Evolutionary conservation across 2,113 vertebrate species (phyloP).

Genomic region (Pandion haliaetus): DNA sequence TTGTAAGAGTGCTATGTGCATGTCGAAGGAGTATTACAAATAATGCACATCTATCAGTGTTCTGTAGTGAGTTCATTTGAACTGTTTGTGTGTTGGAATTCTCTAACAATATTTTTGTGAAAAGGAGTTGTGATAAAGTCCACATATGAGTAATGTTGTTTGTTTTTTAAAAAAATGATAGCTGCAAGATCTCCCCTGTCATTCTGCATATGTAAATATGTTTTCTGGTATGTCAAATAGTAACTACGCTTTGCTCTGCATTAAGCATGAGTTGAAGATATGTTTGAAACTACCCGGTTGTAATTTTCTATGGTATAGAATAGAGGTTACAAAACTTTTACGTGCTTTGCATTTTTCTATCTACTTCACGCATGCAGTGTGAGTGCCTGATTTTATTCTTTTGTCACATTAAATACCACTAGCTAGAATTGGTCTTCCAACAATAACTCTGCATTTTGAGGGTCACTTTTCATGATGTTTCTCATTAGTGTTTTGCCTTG

Average conservation of each 20-base stretch:
- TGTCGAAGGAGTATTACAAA: not conserved
- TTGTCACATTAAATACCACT: not conserved
- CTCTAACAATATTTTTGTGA: not conserved
- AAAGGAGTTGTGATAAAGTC: not conserved
- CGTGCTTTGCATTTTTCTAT: not conserved
- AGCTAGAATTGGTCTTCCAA: not conserved
- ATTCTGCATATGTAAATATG: not conserved
- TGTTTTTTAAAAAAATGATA: not conserved
- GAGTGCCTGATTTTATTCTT: not conserved
- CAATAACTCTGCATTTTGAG: not conserved
- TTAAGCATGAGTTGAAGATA: not conserved
- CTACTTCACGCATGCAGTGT: not conserved
- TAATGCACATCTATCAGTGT: not conserved
- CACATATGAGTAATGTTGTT: not conserved
- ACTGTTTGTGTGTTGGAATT: not conserved
- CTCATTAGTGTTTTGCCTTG: not conserved
- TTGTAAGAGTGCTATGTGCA: slow-evolving; percentile 1
- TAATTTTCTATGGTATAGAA: slow-evolving; percentile 18
- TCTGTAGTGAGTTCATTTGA: not conserved
- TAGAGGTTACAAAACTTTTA: not conserved
- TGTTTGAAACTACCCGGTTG: not conserved
- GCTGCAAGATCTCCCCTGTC: not conserved
- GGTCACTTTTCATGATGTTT: not conserved
- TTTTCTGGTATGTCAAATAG: not conserved
- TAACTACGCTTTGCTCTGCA: not conserved